Conservation (phyloP, 2,888 invertebrate genomes). For the Athripsodes cinereus region DNA sequence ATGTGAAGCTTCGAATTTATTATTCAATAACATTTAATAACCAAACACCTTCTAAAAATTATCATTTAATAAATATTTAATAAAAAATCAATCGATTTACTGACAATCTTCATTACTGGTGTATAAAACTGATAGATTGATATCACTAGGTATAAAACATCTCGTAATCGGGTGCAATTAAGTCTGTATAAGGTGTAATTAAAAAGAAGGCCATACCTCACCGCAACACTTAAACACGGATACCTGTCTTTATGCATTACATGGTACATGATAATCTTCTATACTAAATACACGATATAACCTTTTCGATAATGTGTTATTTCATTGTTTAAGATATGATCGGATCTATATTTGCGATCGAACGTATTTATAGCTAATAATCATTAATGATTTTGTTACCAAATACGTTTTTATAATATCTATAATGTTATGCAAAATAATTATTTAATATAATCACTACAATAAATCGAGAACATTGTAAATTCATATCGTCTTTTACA, state of each 20-base stretch:
- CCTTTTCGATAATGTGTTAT: neutral
- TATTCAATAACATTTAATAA: too few species aligned
- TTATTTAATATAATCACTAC: too few species aligned
- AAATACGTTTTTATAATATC: neutral
- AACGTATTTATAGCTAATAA: neutral
- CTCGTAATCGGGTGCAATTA: slow-evolving; percentile 17
- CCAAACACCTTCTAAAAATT: too few species aligned
- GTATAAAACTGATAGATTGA: neutral
- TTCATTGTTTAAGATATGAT: slow-evolving; percentile 1
- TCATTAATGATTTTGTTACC: neutral
- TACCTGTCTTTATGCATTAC: neutral
- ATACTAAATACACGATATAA: slow-evolving; percentile 15
- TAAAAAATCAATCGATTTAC: neutral
- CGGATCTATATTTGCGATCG: neutral
- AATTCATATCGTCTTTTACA: too few species aligned
- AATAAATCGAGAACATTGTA: too few species aligned
- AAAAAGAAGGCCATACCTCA: slow-evolving; percentile 20
- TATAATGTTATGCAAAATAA: too few species aligned
- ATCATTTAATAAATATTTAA: neutral
- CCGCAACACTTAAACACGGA: slow-evolving; percentile 12
- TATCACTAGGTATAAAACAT: neutral
- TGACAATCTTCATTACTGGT: neutral
- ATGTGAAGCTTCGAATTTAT: too few species aligned
- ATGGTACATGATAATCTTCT: slow-evolving; percentile 5
- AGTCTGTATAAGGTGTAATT: slow-evolving; percentile 16